Base-by-base conservation (phyloP, 2,888 invertebrate species). In the Sphaerophoria rueppellii region DNA sequence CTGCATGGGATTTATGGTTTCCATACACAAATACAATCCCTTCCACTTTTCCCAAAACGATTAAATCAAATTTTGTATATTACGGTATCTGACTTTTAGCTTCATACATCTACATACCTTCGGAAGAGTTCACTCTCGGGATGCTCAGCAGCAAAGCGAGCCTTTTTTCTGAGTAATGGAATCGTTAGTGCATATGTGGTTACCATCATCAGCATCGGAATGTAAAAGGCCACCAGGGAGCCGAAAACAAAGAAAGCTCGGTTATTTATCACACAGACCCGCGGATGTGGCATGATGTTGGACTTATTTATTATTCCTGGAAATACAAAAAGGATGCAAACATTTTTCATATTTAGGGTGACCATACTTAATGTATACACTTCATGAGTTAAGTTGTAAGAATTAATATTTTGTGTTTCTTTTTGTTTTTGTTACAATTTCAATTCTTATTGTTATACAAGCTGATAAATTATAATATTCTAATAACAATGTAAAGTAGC, bases 141-240 rank as follows among this genome's bases (percentile, higher is more conserved):
- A 89, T 94, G 94, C 86, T 94, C 94, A 52, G 94, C 95, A 0
- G 95, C 95, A 88, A 96, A 93, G 86, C 95, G 93, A 0, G 96
- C 96, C 89, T 96, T 96, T 86, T 95, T 94, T 88, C 96, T 94
- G 88, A 98, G 93, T 87, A 98, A 93, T 87, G 96, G 95, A 37
- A 98, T 97, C 0, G 98, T 98, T 80, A 98, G 93, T 0, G 96
- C 95, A 90, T 98, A 98, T 0, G 98, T 97, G 76, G 97, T 95
- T 83, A 98, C 96, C 98, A 99, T 98, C 88, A 97, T 96, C 87
- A 97, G 93, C 95, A 98, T 97, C 5, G 98, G 98, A 87, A 98
- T 96, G 93, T 98, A 98, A 93, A 99, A 99, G 46, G 98, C 97
- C 75, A 97, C 95, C 89, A 98, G 92, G 0, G 98, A 98, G 24